Percentiles rank a stretch among this genome's conserved stretches.
Evolutionary conservation across 2,113 vertebrate species (phyloP).

Genomic region (Syngnathoides biaculeatus): DNA sequence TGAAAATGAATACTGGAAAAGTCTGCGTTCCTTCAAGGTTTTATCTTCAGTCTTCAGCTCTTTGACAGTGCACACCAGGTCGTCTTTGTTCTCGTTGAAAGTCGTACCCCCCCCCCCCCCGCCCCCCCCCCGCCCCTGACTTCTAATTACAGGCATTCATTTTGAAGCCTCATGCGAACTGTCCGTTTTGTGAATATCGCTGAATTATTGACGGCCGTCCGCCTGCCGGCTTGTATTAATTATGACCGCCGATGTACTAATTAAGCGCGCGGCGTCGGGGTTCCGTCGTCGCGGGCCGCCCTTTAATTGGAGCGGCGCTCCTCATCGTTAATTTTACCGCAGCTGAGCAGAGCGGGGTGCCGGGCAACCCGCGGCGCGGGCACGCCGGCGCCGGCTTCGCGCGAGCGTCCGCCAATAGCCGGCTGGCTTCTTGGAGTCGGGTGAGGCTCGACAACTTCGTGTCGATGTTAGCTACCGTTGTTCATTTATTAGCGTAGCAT

Average conservation of each 20-base stretch:
- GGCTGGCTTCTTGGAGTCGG: too few relatives aligned
- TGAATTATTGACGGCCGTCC: conserved; percentile 66
- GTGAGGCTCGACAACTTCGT: too few relatives aligned
- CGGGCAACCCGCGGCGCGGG: background rate
- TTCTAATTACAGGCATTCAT: conserved; percentile 65
- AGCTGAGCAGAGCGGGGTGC: conserved; percentile 35
- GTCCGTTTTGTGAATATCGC: conserved; percentile 23
- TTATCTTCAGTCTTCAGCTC: too few relatives aligned
- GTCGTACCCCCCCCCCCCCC: conserved; percentile 20
- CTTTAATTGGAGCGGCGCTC: conserved; percentile 63
- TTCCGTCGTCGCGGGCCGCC: conserved; percentile 54
- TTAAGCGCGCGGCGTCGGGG: conserved; percentile 57
- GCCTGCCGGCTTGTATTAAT: conserved; percentile 66
- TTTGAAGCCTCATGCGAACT: conserved; percentile 44
- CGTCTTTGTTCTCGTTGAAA: conserved; percentile 13
- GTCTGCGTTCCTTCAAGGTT: too few relatives aligned
- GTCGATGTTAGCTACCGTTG: too few relatives aligned
- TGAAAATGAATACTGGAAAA: too few relatives aligned
- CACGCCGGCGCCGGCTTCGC: background rate
- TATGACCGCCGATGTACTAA: conserved; percentile 66
- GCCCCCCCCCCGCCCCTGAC: too few relatives aligned
- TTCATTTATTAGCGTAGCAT: too few relatives aligned
- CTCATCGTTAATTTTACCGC: conserved; percentile 53
- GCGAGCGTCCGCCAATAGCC: conserved; percentile 17
- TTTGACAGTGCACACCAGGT: too few relatives aligned